Evolutionary conservation across 1,140 invertebrate genomes (phyloP), one percentile per base, ranked within the genome.

Genomic region (Drosophila murphyi): DNA sequence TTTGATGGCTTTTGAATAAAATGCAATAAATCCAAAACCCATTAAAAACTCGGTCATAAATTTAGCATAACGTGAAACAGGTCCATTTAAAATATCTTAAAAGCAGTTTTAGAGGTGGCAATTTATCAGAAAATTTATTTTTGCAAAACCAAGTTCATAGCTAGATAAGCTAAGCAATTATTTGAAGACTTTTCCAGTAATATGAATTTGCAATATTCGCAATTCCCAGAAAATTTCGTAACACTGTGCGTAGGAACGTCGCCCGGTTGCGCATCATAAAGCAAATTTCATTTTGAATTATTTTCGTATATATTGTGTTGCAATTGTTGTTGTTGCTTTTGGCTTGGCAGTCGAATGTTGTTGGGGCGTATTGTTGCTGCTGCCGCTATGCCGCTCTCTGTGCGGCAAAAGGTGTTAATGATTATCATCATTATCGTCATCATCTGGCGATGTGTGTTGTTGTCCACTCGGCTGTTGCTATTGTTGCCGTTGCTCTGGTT

Each of bases 251-350:
- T 82, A 77, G 72, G 59, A 71, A 81, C 65, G 85, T 87, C 77
- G 73, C 82, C 78, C 81, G 80, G 86, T 87, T 90, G 87, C 87
- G 87, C 91, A 87, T 92, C 86, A 92, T 91, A 91, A 91, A 91
- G 87, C 90, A 91, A 91, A 91, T 89, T 92, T 89, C 90, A 83
- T 92, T 92, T 91, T 92, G 90, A 92, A 91, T 87, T 92, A 92
- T 92, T 91, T 82, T 91, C 76, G 54, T 87, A 88, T 87, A 71
- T 71, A 76, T 78, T 61, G 85, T 82, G 31, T 54, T 62, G 56
- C 37, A 48, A 59, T 34, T 60, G 43, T 29, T 45, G 59, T 50
- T 10, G 39, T 56, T 59, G 39, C 12, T 69, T 63, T 77, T 64
- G 62, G 52, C 61, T 50, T 74, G 64, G 56, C 63, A 72, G 7